These are phyloP conservation scores for Lasioglossum malachurum DNA, from an alignment of 2,888 invertebrate species.

Conservation along the genomic window DNA sequence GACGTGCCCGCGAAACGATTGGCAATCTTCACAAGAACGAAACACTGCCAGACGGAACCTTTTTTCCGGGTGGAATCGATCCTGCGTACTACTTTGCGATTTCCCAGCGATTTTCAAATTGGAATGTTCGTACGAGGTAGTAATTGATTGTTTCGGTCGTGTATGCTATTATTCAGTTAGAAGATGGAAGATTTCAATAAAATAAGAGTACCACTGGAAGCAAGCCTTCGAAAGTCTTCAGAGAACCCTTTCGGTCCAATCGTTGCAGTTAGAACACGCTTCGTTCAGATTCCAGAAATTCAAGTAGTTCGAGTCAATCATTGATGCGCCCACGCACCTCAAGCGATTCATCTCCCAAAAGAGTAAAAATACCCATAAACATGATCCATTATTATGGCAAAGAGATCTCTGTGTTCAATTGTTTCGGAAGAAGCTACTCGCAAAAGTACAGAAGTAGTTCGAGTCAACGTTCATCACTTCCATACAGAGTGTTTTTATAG, in stretches of 20 bases:
- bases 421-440: background rate
- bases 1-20: slow-evolving; percentile 18
- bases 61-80: background rate
- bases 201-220: background rate
- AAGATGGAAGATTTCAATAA: too few species aligned
- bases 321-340: background rate
- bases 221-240: background rate
- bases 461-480: too few species aligned
- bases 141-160: background rate
- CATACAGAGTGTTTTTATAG: too few species aligned
- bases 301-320: background rate
- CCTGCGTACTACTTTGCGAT: background rate
- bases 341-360: background rate
- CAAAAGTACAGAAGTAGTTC: too few species aligned
- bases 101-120: background rate
- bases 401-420: background rate
- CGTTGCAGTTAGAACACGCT: background rate
- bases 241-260: background rate
- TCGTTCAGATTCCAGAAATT: background rate
- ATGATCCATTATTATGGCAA: too few species aligned
- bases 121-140: background rate
- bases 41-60: background rate
- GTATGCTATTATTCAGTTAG: background rate
- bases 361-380: background rate
- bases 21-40: slow-evolving; percentile 18